These are phyloP conservation scores for Parazoanthus darwini DNA, from an alignment of 92 coral and sea anemone genomes.

Conservation along the genomic window DNA sequence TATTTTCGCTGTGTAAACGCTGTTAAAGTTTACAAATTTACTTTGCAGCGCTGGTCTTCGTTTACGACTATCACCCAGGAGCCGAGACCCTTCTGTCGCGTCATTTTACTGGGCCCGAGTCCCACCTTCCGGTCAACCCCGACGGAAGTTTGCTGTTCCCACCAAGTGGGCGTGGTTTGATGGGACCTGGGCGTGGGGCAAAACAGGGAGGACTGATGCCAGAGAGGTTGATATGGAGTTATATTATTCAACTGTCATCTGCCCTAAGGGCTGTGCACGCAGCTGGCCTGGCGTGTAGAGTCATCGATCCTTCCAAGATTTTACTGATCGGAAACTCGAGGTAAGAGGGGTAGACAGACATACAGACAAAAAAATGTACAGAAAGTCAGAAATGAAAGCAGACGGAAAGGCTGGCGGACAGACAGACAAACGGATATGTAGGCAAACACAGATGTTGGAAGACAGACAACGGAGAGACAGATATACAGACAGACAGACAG, in stretches of 20 bases:
- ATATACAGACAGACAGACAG: too few species aligned
- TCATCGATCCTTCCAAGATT: constrained; percentile 98
- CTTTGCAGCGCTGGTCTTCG: constrained; percentile 82
- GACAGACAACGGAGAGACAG: too few species aligned
- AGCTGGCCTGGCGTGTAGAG: constrained; percentile 92
- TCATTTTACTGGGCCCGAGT: constrained; percentile 92
- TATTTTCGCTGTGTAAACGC: too few species aligned
- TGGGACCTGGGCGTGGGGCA: constrained; percentile 72
- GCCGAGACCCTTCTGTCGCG: constrained; percentile 89
- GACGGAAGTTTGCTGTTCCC: constrained; percentile 84
- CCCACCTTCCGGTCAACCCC: constrained; percentile 75
- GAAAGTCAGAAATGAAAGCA: background rate
- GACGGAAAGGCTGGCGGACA: background rate
- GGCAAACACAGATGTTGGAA: too few species aligned
- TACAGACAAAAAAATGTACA: background rate
- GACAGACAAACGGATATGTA: background rate
- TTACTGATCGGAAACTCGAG: constrained; percentile 93
- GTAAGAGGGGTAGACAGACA: constrained; percentile 34
- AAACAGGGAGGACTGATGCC: constrained; percentile 94
- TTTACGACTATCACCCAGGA: constrained; percentile 96
- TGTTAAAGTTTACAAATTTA: too few species aligned
- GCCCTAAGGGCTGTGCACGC: constrained; percentile 93
- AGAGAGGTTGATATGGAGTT: constrained; percentile 97
- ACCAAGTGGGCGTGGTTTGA: constrained; percentile 66
- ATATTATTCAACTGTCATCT: constrained; percentile 94